phyloP scores from a whole-genome alignment of 2,797 vertebrate species.

The Microtus obscurus region DNA sequence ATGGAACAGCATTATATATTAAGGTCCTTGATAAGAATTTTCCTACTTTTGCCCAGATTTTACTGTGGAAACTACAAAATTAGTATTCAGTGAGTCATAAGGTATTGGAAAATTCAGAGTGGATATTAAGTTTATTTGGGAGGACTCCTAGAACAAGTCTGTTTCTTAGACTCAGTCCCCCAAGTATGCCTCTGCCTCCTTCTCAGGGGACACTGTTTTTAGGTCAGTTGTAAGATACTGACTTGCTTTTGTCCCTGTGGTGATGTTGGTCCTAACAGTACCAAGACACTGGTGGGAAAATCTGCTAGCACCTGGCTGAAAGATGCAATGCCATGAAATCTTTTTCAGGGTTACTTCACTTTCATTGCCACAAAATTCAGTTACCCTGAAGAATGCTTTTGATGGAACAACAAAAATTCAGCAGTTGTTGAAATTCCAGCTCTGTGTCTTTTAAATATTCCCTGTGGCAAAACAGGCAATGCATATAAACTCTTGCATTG shows the following conservation, averaged over 20 bases:
- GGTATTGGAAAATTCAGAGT: constrained; percentile 16
- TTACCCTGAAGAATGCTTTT: background rate
- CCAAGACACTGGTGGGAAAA: background rate
- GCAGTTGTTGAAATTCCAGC: background rate
- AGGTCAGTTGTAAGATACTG: background rate
- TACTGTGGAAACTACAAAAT: constrained; percentile 21
- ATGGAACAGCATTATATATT: background rate
- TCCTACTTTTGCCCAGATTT: background rate
- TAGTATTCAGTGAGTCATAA: background rate
- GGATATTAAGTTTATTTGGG: background rate
- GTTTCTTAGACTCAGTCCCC: background rate
- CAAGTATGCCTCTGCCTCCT: background rate
- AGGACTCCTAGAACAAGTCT: background rate
- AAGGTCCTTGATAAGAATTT: constrained; percentile 16
- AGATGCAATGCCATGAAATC: background rate
- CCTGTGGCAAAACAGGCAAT: background rate
- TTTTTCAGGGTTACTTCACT: background rate
- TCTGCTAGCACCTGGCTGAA: background rate
- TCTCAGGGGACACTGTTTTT: background rate
- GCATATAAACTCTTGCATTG: background rate
- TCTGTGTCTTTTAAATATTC: background rate
- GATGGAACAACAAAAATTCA: background rate
- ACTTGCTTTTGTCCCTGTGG: background rate
- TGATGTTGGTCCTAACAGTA: background rate
- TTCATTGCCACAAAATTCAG: background rate